Base-by-base conservation (phyloP, 1,140 invertebrate genomes). In the Oryzaephilus surinamensis region DNA sequence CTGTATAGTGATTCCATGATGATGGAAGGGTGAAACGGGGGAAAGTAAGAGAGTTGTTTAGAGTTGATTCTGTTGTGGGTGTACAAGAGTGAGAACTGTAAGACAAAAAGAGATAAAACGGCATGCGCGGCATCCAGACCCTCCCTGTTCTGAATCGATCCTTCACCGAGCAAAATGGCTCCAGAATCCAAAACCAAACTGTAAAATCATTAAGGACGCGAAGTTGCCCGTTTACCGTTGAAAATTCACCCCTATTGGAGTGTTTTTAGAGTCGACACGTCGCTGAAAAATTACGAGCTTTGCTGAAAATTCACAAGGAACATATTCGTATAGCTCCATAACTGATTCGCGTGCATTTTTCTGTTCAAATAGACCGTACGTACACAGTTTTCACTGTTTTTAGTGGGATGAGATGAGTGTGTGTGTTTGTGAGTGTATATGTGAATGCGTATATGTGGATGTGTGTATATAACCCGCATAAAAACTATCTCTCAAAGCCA, bases 81-180 rank as follows among this genome's bases (percentile, higher is more conserved):
- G 51, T 41, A 52, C 41, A 54, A 43, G 49, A 54, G 53, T 40
- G 55, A 53, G 55, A 55, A 38, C 51, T 42, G 27, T 28, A 58
- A 58, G 54, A 59, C 56, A 61, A 58, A 61, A 61, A 61, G 51
- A 61, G 56, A 61, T 58, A 59, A 59, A 61, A 61, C 53, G 45
- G 48, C 53, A 61, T 58, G 56, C 58, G 57, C 58, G 58, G 48
- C 44, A 49, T 50, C 45, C 52, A 54, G 52, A 45, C 53, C 54
- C 55, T 49, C 55, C 54, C 57, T 52, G 46, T 54, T 46, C 54
- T 54, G 55, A 44, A 61, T 61, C 58, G 58, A 61, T 61, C 56
- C 46, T 51, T 43, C 34, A 35, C 32, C 42, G 54, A 48, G 58
- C 58, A 61, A 61, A 61, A 61, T 61, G 58, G 58, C 58, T 61